Evolutionary conservation across 2,797 vertebrate genomes (phyloP).

Genomic region (Apogon hyalosoma): DNA sequence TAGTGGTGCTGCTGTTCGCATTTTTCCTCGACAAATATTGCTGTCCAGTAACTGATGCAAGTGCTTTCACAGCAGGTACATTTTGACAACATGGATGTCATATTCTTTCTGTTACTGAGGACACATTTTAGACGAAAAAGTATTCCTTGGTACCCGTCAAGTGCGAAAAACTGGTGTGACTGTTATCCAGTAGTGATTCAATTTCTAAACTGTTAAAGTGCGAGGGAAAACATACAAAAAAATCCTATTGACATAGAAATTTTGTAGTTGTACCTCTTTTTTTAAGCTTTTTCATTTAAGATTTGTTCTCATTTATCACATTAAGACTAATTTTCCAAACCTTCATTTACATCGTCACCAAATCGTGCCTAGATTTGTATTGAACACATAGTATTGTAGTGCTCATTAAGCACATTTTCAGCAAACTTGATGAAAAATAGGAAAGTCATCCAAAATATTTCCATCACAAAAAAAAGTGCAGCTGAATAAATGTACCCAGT

Average conservation of each 20-base stretch:
- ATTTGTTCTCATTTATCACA: too few species aligned
- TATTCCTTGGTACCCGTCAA: slow-evolving; percentile 3
- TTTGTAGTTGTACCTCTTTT: too few species aligned
- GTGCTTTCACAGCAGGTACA: slow-evolving; percentile 38
- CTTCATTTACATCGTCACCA: not conserved
- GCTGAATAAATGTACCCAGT: too few species aligned
- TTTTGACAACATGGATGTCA: slow-evolving; percentile 46
- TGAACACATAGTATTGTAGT: not conserved
- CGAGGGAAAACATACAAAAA: too few species aligned
- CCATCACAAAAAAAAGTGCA: not conserved
- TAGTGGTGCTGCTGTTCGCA: slow-evolving; percentile 50
- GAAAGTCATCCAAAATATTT: too few species aligned
- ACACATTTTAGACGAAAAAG: slow-evolving; percentile 29
- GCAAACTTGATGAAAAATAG: too few species aligned
- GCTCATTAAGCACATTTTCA: not conserved
- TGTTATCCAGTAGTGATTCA: not conserved
- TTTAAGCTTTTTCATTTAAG: too few species aligned
- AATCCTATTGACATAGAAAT: too few species aligned
- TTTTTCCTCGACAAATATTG: slow-evolving; percentile 55
- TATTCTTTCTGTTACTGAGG: slow-evolving; percentile 26
- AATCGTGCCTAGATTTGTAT: not conserved
- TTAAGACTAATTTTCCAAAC: too few species aligned
- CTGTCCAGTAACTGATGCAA: slow-evolving; percentile 59
- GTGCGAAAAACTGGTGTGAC: not conserved
- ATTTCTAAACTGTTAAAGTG: not conserved